Evolutionary conservation across 1,140 invertebrate species (phyloP), one percentile per base, ranked within the genome.

Genomic region (Uloborus diversus): DNA sequence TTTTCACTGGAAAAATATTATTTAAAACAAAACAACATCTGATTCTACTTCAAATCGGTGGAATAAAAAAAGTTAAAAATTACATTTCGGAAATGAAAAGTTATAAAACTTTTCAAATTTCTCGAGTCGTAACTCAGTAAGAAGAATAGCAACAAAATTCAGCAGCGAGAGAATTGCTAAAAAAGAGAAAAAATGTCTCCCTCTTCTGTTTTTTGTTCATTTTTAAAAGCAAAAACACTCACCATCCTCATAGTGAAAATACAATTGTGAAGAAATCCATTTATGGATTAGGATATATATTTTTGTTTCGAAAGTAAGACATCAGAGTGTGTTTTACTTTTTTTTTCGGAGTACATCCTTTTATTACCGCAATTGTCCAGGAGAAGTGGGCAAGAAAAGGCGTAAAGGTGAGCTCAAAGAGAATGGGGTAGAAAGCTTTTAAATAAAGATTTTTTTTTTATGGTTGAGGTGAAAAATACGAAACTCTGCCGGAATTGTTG

Each of bases 231-330:
- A 17, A 42, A 42, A 42, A 42, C 37, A 42, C 37, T 42, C n/a
- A n/a, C 17, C 37, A 13, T 42, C 37, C 37, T 9, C 37, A 42
- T 13, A 42, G 37, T 9, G 37, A 42, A 42, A 42, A 42, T 42
- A 17, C 9, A 42, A 42, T 9, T 13, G 49, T 9, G 28, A 42
- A 69, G 42, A 59, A 71, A 71, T 71, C 69, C 69, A 59, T 71
- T 71, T 71, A 42, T 71, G 35, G 32, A 59, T 71, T 71, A 56
- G n/a, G 13, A n/a, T 28, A 59, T 32, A 59, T 27, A 20, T 56
- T 59, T 42, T 51, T 59, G 32, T 23, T 3, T 20, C 4, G 35
- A 71, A 59, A 59, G n/a, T n/a, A 71, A 59, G 69, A 59, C 69
- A 59, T 61, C 69, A 59, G 4, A 27, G 35, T 59, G 42, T 70